Conservation (phyloP, 37 sponge, comb jelly and placozoan species). For the Cladorhizidae sp. region DNA sequence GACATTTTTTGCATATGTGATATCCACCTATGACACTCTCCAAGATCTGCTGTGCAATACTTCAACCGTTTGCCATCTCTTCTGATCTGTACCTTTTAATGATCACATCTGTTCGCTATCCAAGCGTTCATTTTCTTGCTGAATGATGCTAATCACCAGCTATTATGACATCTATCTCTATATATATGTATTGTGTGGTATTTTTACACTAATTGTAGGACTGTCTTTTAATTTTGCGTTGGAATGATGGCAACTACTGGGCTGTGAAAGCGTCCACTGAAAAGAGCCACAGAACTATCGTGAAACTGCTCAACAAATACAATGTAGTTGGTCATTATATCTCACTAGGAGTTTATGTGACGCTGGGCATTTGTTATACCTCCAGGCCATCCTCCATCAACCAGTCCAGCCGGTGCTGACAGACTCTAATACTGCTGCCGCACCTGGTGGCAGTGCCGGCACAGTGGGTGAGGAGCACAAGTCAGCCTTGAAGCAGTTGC, state of each 20-base stretch:
- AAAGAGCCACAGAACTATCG: slow-evolving; percentile 70
- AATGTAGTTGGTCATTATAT: slow-evolving; percentile 33
- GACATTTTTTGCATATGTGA: no score
- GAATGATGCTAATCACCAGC: no score
- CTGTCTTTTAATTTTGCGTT: slow-evolving; percentile 63
- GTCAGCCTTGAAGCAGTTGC: neutral
- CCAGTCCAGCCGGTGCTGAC: slow-evolving; percentile 14
- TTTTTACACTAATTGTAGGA: slow-evolving; percentile 52
- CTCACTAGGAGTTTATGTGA: no score
- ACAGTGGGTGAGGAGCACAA: neutral
- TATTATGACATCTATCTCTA: no score
- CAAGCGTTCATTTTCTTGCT: no score
- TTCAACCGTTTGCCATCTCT: no score
- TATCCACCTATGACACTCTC: no score
- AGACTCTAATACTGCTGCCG: neutral
- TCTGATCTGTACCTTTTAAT: no score
- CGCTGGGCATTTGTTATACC: neutral
- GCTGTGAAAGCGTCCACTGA: slow-evolving; percentile 72
- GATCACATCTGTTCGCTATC: no score
- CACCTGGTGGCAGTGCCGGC: neutral
- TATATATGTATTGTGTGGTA: no score
- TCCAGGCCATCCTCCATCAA: slow-evolving; percentile 18
- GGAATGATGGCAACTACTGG: slow-evolving; percentile 97
- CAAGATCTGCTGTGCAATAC: no score
- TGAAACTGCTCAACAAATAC: slow-evolving; percentile 70